Evolutionary conservation across 2,888 invertebrate genomes (phyloP).

Genomic region (Sinopyrophorus schimmeli): DNA sequence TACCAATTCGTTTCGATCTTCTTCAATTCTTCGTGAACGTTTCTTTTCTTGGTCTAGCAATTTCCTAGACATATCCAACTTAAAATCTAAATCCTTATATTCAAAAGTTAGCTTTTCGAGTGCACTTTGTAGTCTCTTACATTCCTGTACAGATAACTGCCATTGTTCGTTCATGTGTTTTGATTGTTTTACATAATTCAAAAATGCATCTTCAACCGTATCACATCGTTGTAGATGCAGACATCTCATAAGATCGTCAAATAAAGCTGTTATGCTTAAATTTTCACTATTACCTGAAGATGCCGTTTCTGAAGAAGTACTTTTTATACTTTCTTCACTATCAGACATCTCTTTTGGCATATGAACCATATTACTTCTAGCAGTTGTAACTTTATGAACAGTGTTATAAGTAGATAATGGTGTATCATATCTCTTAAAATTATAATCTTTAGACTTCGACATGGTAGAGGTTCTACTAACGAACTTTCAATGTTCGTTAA

Average conservation of each 20-base stretch:
- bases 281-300: slow-evolving; percentile 23
- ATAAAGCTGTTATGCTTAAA: slow-evolving; percentile 69
- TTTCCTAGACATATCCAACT: slow-evolving; percentile 78
- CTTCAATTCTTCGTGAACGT: slow-evolving; percentile 68
- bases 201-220: slow-evolving; percentile 72
- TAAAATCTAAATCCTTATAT: slow-evolving; percentile 75
- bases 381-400: no score
- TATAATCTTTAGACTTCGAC: no score
- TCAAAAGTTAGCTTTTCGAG: slow-evolving; percentile 73
- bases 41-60: slow-evolving; percentile 80
- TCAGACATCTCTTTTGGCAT: slow-evolving; percentile 10
- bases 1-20: slow-evolving; percentile 74
- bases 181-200: slow-evolving; percentile 72
- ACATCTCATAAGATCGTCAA: slow-evolving; percentile 73
- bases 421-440: no score
- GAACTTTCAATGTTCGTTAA: no score
- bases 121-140: slow-evolving; percentile 70
- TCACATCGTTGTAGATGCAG: slow-evolving; percentile 66
- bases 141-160: slow-evolving; percentile 70
- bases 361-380: neutral
- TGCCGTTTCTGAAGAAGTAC: slow-evolving; percentile 7
- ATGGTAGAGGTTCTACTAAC: no score
- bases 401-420: no score
- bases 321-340: slow-evolving; percentile 18
- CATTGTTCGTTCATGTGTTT: slow-evolving; percentile 73